These are phyloP conservation scores for Cynodonichthys magdalenae DNA, from an alignment of 2,797 vertebrate genomes.

Conservation along the genomic window DNA sequence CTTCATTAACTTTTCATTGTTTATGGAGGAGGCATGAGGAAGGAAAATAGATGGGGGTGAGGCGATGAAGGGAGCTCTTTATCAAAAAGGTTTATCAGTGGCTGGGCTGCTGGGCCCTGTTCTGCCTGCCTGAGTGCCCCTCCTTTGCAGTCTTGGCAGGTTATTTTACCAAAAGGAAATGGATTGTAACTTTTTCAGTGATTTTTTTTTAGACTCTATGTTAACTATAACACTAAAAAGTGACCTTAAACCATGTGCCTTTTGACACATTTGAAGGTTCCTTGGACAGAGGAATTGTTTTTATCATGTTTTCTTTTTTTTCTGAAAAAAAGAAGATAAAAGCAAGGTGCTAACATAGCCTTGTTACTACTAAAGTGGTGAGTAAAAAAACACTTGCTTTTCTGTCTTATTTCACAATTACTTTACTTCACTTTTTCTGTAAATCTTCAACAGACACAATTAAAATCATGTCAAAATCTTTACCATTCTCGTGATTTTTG, in stretches of 20 bases:
- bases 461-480: no score
- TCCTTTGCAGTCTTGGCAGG: slow-evolving; percentile 11
- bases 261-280: neutral
- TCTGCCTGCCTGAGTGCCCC: slow-evolving; percentile 26
- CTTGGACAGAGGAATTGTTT: no score
- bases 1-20: slow-evolving; percentile 91
- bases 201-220: neutral
- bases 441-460: no score
- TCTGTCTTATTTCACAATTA: no score
- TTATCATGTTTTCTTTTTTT: no score
- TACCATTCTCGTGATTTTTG: no score
- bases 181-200: neutral
- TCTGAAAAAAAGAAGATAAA: no score
- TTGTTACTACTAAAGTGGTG: no score
- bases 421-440: no score
- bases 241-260: neutral
- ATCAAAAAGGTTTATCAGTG: slow-evolving; percentile 47
- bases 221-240: neutral
- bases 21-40: slow-evolving; percentile 78
- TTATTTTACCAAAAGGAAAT: neutral
- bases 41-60: slow-evolving; percentile 38
- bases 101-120: slow-evolving; percentile 33
- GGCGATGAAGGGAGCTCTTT: slow-evolving; percentile 35
- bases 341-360: no score
- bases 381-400: no score